These are phyloP conservation scores for Gnathonemus longibarbis DNA, from an alignment of 2,113 vertebrate species.

Conservation along the genomic window DNA sequence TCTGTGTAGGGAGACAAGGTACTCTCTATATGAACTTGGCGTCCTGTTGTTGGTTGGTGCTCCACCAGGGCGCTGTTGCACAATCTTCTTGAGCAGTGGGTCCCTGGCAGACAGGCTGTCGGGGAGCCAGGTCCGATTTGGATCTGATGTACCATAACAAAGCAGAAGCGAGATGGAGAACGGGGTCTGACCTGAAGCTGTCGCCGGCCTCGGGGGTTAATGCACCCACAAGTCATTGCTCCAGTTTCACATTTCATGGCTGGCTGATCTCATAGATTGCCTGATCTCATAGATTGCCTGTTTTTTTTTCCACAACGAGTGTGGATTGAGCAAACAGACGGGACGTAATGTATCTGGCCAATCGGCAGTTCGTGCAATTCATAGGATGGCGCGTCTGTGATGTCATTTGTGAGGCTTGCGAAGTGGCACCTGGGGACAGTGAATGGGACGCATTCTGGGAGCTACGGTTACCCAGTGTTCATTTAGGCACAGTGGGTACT, in stretches of 20 bases:
- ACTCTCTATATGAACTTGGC: not conserved
- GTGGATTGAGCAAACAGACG: not conserved
- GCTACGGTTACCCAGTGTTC: slow-evolving; percentile 38
- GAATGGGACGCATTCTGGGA: slow-evolving; percentile 10
- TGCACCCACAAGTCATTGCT: not conserved
- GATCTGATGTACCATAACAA: slow-evolving; percentile 6
- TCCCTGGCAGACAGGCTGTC: not conserved
- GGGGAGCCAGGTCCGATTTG: not conserved
- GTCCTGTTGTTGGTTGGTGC: not conserved
- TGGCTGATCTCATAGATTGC: slow-evolving; percentile 10
- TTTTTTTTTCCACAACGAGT: not conserved
- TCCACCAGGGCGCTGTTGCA: not conserved
- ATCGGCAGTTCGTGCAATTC: not conserved
- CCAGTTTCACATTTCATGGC: slow-evolving; percentile 19
- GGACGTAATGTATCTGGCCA: not conserved
- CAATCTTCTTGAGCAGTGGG: not conserved
- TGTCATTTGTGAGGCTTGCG: slow-evolving; percentile 26
- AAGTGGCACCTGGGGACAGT: slow-evolving; percentile 26
- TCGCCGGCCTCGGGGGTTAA: slow-evolving; percentile 1
- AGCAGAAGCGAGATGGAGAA: not conserved
- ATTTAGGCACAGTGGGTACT: slow-evolving; percentile 39
- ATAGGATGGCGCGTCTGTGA: not conserved
- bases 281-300: not conserved
- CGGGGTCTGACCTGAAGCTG: not conserved
- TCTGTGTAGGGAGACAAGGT: not conserved